Base-by-base conservation (phyloP, 1,140 invertebrate species). In the Archivesica marissinica region DNA sequence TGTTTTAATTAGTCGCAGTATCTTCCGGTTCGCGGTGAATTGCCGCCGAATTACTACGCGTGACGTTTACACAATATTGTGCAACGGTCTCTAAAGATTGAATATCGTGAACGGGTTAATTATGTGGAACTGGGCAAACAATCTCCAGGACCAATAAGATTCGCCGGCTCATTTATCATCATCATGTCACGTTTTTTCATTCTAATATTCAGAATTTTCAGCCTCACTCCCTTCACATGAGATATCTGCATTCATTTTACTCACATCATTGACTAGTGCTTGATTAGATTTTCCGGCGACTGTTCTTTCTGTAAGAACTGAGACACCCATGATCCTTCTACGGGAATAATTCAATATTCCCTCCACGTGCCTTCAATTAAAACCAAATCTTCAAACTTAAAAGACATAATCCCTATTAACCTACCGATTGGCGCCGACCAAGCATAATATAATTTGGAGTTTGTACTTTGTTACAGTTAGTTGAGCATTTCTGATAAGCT, bases 51-150 rank as follows among this genome's bases (percentile, higher is more conserved):
- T 83, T 83, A 74, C 41, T 74, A 59, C 80, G 80, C 80, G 70
- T 64, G 80, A 74, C 80, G 80, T 83, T 83, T 83, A 83, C 80
- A 83, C 70, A 83, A 75, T 83, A 83, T 83, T 83, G 80, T 83
- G 80, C 80, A 83, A 83, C 80, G 80, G 54, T 66, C 68, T 83
- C 70, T 72, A 23, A 33, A 50, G 50, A 74, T 41, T 64, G 80
- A 74, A 72, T 72, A 44, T 50, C 78, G 44, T 4, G 50, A 33
- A 56, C 38, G 70, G 80, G 80, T 83, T 83, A 83, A 83, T 83
- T 83, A 83, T 75, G 68, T 66, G 44, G 52, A 72, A 72, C 52
- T 56, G 35, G 47, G 68, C 80, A 83, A 83, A 83, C 80, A 83
- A 83, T 83, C 28, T 50, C 68, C 23, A 30, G 33, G 41, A 83